A percentile compares a stretch with the other conserved stretches of the same genome.
These are phyloP conservation scores for Suncus etruscus DNA, from an alignment of 2,113 vertebrate species.

Conservation along the genomic window DNA sequence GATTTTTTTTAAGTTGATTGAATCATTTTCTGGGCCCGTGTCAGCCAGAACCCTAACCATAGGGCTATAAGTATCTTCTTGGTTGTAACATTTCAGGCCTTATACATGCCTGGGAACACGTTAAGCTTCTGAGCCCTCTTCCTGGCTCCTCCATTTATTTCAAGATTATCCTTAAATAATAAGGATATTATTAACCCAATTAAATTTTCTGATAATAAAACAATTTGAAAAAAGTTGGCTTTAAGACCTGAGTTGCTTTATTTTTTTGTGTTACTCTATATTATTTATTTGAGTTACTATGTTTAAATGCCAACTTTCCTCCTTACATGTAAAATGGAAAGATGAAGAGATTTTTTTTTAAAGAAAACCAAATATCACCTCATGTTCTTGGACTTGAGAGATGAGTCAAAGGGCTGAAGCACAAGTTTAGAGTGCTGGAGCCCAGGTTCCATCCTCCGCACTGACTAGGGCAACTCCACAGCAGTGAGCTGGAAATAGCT, in stretches of 20 bases:
- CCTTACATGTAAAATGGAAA: neutral
- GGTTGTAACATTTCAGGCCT: no score
- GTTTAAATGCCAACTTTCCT: conserved; percentile 17
- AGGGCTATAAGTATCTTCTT: no score
- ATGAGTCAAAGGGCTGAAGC: no score
- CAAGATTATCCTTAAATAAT: neutral
- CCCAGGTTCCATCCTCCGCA: no score
- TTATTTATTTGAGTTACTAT: neutral
- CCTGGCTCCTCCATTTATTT: neutral
- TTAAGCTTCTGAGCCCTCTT: no score
- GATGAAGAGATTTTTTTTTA: conserved; percentile 43
- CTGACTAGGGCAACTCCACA: neutral
- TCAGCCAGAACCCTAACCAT: no score
- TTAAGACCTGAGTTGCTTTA: no score
- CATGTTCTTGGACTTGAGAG: no score
- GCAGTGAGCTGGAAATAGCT: neutral
- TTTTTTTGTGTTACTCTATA: no score
- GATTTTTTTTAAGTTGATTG: no score
- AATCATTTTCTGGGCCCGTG: no score
- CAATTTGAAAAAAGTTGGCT: conserved; percentile 43
- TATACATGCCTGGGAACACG: no score
- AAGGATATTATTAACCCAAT: conserved; percentile 2
- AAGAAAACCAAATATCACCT: neutral
- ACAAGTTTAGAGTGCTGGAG: neutral
- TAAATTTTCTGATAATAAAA: conserved; percentile 14